phyloP scores from a whole-genome alignment of 2,888 invertebrate species.

The Lacanobia wlatinum region DNA sequence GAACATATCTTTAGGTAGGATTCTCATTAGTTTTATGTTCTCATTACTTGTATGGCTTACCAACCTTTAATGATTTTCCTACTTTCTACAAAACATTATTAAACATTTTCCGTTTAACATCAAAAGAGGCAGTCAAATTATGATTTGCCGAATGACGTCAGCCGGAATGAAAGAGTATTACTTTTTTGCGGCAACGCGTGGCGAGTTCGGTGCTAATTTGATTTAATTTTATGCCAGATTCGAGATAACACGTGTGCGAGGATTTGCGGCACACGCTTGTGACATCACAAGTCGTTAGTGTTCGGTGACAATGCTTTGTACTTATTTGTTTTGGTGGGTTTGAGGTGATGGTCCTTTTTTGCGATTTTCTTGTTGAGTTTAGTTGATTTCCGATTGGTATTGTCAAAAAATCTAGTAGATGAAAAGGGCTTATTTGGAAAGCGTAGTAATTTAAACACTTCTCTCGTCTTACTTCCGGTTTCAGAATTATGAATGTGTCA shows the following conservation, averaged over 20 bases:
- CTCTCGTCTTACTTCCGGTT: neutral
- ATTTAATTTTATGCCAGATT: conserved; percentile 92
- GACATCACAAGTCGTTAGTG: conserved; percentile 44
- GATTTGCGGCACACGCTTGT: conserved; percentile 57
- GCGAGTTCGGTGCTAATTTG: conserved; percentile 86
- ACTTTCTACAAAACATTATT: neutral
- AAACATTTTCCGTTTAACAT: conserved; percentile 10
- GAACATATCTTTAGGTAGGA: neutral
- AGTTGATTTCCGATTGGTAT: too few relatives aligned
- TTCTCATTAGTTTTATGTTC: too few relatives aligned
- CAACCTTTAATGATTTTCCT: neutral
- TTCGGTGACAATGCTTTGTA: conserved; percentile 18
- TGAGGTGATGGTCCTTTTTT: neutral
- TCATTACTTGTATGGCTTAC: neutral
- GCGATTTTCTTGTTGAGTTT: too few relatives aligned
- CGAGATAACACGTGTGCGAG: conserved; percentile 87
- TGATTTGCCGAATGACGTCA: conserved; percentile 14
- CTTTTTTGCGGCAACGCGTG: conserved; percentile 24
- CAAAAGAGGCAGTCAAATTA: conserved; percentile 23
- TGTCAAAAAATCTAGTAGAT: neutral
- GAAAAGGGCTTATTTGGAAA: too few relatives aligned
- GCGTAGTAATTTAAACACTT: too few relatives aligned
- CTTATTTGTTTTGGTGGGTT: neutral
- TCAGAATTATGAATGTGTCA: neutral
- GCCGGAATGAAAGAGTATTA: conserved; percentile 7